Evolutionary conservation across 35 echinoderm and acorn worm species (phyloP), one percentile per base, ranked within the genome.

Genomic region (Hemicentrotus pulcherrimus): DNA sequence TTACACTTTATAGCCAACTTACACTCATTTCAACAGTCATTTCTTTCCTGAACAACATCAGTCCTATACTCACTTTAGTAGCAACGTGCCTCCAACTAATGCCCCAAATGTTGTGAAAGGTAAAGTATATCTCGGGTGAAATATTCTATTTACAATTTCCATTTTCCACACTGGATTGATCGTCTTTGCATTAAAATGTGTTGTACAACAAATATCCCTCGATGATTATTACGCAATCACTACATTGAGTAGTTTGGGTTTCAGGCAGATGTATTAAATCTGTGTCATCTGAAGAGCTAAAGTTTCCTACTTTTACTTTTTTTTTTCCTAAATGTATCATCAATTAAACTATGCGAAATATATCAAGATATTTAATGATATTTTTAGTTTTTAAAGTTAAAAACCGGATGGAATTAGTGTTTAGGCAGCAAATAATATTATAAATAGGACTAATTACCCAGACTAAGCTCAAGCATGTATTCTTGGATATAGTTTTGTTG

Each of bases 81-180:
- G 33, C 24, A 96, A 48, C n/a, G 96, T 91, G 18, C 85, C 47
- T 31, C 96, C 96, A 5, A 94, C 86, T 0, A 91, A 19, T 13
- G 94, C 88, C 47, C 96, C 96, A 46, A 96, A 90, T 31, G 94
- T 45, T 47, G 96, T 58, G 28, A 95, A 32, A 6, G 94, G 94
- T 22, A 96, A 30, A 31, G 86, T 86, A 30, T 95, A n/a, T 95
- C 94, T 94, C 47, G 96, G 86, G 32, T 86, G 94, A 91, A 96
- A 96, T 22, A 94, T 58, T 70, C 96, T 86, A 30, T 91, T 94
- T 2, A 95, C 46, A 32, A 94, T 6, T 0, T 91, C 94, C 6
- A 94, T 93, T 32, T 12, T 90, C n/a, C 2, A 2, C 18, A 78
- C 19, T 78, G 24, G 3, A 78, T 78, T n/a, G 1, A 28, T 7